Evolutionary conservation across 2,888 invertebrate species (phyloP).

Genomic region (Serripes groenlandicus): DNA sequence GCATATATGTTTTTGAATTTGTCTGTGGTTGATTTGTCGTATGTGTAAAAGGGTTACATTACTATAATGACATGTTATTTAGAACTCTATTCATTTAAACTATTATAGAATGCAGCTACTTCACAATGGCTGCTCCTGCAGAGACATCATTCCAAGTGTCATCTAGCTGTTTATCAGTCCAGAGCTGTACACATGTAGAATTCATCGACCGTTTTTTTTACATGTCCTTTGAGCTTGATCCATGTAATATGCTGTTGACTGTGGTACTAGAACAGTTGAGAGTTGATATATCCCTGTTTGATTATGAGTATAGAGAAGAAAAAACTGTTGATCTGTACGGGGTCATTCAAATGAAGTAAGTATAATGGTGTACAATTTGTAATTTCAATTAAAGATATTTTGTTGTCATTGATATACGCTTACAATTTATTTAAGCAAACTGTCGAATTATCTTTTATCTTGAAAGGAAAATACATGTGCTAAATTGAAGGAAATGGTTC

Average conservation of each 20-base stretch:
- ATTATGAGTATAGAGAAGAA: constrained; percentile 15
- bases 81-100: too few relatives aligned
- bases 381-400: too few relatives aligned
- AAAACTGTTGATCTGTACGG: constrained; percentile 21
- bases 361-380: too few relatives aligned
- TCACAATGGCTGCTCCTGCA: not conserved
- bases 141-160: constrained; percentile 7
- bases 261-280: constrained; percentile 46
- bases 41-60: too few relatives aligned
- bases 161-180: constrained; percentile 1
- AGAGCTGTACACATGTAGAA: constrained; percentile 14
- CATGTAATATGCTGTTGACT: constrained; percentile 33
- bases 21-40: too few relatives aligned
- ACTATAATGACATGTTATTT: too few relatives aligned
- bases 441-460: too few relatives aligned
- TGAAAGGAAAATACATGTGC: too few relatives aligned
- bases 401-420: too few relatives aligned
- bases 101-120: constrained; percentile 4
- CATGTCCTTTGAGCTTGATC: constrained; percentile 33
- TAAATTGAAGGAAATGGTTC: too few relatives aligned
- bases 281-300: constrained; percentile 10
- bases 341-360: constrained; percentile 20
- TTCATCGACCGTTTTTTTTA: constrained; percentile 9
- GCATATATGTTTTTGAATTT: too few relatives aligned
- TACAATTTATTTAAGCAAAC: too few relatives aligned